Conservation (phyloP, 1,140 invertebrate genomes). For the Globodera ellingtonae region DNA sequence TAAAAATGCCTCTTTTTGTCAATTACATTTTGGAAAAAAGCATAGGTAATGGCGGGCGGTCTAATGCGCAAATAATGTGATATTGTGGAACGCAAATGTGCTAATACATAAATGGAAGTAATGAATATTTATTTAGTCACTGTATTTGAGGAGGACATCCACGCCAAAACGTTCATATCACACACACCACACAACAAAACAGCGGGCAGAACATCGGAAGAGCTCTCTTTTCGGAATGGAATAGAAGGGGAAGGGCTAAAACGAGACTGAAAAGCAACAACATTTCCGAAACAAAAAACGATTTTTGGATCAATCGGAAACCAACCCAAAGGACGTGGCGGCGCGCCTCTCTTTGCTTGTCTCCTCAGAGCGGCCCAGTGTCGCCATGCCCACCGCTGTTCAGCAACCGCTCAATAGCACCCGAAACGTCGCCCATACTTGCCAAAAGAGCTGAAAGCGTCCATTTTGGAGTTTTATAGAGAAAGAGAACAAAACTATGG, state of each 20-base stretch:
- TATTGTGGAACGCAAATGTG: background rate
- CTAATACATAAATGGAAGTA: too few species aligned
- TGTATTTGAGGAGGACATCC: too few species aligned
- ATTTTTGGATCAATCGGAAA: background rate
- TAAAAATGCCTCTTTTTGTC: too few species aligned
- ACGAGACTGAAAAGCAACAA: background rate
- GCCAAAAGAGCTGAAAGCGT: conserved; percentile 41
- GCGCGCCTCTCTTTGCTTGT: too few species aligned
- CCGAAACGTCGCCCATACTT: conserved; percentile 53
- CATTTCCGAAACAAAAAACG: background rate
- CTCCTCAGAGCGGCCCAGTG: background rate
- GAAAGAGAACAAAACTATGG: too few species aligned
- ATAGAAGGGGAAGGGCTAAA: background rate
- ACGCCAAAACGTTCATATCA: background rate
- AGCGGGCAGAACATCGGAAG: background rate
- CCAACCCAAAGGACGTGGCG: too few species aligned
- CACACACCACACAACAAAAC: background rate
- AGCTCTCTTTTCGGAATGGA: background rate
- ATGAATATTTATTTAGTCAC: background rate
- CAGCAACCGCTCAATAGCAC: conserved; percentile 51
- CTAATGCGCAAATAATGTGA: background rate
- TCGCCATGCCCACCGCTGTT: conserved; percentile 1
- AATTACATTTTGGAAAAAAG: background rate
- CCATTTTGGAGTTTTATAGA: too few species aligned
- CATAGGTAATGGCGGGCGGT: background rate